Base-by-base conservation (phyloP, 2,113 vertebrate species). In the Melanotaenia duboulayi region DNA sequence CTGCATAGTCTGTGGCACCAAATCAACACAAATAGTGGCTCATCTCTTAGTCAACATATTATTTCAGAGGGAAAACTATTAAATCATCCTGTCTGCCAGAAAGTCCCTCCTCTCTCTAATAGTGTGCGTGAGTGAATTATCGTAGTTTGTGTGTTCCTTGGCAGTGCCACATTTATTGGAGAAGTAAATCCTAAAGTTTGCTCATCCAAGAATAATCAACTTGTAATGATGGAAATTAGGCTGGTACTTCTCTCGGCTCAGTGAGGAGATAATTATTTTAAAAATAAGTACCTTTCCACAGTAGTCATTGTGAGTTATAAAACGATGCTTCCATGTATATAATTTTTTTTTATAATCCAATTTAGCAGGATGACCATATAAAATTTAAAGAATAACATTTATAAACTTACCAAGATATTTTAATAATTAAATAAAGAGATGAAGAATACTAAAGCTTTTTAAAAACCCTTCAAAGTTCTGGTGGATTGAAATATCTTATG, bases 181-280 rank as follows among this genome's bases (percentile, higher is more conserved):
- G 9, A 75, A 64, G 44, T 83, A 39, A 80, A 77, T 84, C 70
- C 70, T 55, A 39, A 32, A 75, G 25, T 55, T 75, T 74, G 50
- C 62, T 67, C 24, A 61, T 66, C 63, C 67, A 82, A 82, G 11
- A 80, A 84, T 54, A 83, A 86, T 63, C 70, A 75, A 20, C 17
- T 24, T 76, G 57, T 71, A 37, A 68, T 73, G 42, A 58, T 65
- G 63, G 70, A 80, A 67, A 76, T 65, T 17, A 61, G 35, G 14
- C 32, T 76, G 74, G 58, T 65, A 51, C 79, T 74, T 76, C 23
- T 65, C 11, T 63, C 16, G 1, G 51, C 4, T 65, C 49, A 44
- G n/a, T 24, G 13, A 75, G 32, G 42, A 64, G 42, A 19, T 65
- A 39, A 17, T 42, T 23, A 71, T 60, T 60, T 5, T 49, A 13